Percentiles rank a stretch among this genome's conserved stretches.
phyloP scores from a whole-genome alignment of 2,797 vertebrate genomes.

The Coendou prehensilis region DNA sequence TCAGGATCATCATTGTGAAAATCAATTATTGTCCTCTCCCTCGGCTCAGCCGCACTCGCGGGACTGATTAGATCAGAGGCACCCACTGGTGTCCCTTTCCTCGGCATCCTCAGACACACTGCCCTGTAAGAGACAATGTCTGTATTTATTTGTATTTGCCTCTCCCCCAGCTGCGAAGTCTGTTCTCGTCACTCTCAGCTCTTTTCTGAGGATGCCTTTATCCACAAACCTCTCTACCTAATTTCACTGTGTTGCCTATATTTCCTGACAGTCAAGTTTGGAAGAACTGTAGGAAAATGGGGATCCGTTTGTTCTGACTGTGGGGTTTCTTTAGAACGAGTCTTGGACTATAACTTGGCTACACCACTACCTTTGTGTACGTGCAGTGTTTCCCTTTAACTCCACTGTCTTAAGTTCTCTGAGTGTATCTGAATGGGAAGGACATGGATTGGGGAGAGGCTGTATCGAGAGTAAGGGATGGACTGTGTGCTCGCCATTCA shows the following conservation, averaged over 20 bases:
- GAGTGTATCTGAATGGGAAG: not conserved
- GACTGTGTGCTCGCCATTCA: not conserved
- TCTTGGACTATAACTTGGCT: not conserved
- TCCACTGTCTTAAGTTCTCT: not conserved
- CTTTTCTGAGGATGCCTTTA: not conserved
- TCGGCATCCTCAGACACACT: accelerated
- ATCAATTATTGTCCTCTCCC: slow-evolving; percentile 22
- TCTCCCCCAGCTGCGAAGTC: not conserved
- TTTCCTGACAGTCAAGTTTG: not conserved
- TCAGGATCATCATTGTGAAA: slow-evolving; percentile 48
- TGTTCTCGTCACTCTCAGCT: accelerated
- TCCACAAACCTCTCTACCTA: not conserved
- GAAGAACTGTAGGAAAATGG: not conserved
- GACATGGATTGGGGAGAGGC: not conserved
- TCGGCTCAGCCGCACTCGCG: not conserved
- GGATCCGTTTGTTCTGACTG: not conserved
- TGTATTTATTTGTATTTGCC: accelerated
- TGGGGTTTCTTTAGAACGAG: not conserved
- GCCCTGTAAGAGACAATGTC: accelerated
- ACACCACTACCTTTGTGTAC: not conserved
- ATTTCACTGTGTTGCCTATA: not conserved
- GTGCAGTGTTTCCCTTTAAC: not conserved
- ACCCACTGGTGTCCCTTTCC: accelerated
- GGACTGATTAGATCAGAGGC: not conserved
- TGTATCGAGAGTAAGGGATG: not conserved